Base-by-base conservation (phyloP, 1,140 invertebrate genomes). In the Orchestia grillus region DNA sequence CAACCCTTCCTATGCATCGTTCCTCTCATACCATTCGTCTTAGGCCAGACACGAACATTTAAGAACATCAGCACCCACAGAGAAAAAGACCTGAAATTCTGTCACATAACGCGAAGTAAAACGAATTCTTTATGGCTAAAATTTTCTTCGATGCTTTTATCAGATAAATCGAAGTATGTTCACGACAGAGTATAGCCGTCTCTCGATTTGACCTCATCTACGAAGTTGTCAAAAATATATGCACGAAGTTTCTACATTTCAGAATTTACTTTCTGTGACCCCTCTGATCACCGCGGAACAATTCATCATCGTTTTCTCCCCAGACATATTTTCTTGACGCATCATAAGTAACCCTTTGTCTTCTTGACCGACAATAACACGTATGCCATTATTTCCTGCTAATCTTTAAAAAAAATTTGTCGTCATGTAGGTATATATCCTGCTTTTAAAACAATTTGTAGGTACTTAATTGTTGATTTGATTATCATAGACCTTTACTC, bases 1-100 rank as follows among this genome's bases (percentile, higher is more conserved):
- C 40, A 94, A 94, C 92, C 47, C 44, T 40, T 44, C 44, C 36
- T 28, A 94, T 94, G 92, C 44, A 94, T 94, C 92, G 44, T n/a
- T 45, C 44, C 44, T 44, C 47, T 44, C 62, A 77, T 77, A 28
- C 3, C 6, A 47, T 47, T 94, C 40, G 44, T 11, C 92, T 44
- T 44, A 40, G 92, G 47, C 6, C 36, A 94, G 1, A 36, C n/a
- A n/a, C n/a, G n/a, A n/a, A n/a, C 62, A 36, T 77, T 19, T 77
- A 28, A 77, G 62, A 23, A 77, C 62, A 36, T 77, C 11, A 77
- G 62, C 11, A 77, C 62, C 62, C 62, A 77, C 36, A 28, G 15
- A 77, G 11, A 23, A 36, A 19, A 3, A n/a, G 44, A 42, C 92
- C 43, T 11, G 11, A 36, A 40, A 53, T 47, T 94, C 92, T 94